Evolutionary conservation across 2,888 invertebrate genomes (phyloP), one percentile per base, ranked within the genome.

Genomic region (Liopterus haemorrhoidalis): DNA sequence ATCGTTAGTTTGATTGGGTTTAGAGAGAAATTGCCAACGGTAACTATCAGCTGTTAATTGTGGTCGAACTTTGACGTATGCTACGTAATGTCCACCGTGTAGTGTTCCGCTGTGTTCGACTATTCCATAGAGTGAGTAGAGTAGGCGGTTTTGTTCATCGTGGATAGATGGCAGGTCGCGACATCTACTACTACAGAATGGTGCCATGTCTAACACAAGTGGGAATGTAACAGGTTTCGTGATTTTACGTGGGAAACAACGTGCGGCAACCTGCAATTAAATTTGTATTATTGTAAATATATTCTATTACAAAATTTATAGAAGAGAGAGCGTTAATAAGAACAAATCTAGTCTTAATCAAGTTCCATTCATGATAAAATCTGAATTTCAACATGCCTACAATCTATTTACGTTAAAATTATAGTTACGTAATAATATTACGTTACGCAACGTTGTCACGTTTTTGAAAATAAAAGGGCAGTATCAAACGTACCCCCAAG

Each of bases 61-160:
- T 14, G 74, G 67, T n/a, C 86, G 71, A 5, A 89, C 86, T 72
- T 94, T 94, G 2, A 97, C 90, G 61, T 92, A 97, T 4, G 96
- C 93, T 1, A 93, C 89, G 63, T 99, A 99, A 63, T 88, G 87
- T 18, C 88, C 87, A 22, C 92, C 89, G 60, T 85, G 84, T 65
- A 96, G 79, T 3, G 85, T 82, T 0, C 97, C 97, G 41, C 86
- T 85, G 64, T 99, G 97, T 62, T 92, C 93, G 2, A 97, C 95
- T 1, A 99, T 83, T 0, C 94, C 97, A 59, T 94, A 99, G 40
- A 99, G 70, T 0, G 91, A 82, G 66, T 97, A 97, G 19, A 89
- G 67, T 25, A 93, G 69, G 61, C 78, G 75, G 54, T 71, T 75
- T 61, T 83, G 41, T 47, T 47, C 51, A 46, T 46, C 22, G 22